These are phyloP conservation scores for Pandemis cinnamomeana DNA, from an alignment of 2,888 invertebrate genomes.

Conservation along the genomic window DNA sequence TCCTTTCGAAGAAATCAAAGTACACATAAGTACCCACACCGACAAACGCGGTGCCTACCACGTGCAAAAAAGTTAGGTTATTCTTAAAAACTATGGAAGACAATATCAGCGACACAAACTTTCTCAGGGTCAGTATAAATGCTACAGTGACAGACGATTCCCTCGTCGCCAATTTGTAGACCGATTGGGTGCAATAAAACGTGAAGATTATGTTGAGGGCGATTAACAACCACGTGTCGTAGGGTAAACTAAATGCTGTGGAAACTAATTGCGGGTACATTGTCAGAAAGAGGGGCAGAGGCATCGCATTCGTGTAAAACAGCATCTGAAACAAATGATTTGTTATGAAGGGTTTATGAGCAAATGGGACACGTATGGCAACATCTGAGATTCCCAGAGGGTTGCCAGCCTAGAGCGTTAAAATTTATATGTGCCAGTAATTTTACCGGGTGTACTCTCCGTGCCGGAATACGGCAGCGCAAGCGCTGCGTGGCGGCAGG, in stretches of 20 bases:
- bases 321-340: conserved; percentile 69
- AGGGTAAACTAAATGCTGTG: conserved; percentile 53
- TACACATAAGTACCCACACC: conserved; percentile 73
- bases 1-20: conserved; percentile 69
- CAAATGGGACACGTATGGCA: too few species aligned
- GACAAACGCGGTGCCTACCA: conserved; percentile 68
- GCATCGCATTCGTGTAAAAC: conserved; percentile 73
- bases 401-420: too few species aligned
- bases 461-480: too few species aligned
- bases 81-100: conserved; percentile 77
- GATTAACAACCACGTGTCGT: conserved; percentile 65
- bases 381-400: too few species aligned
- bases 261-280: conserved; percentile 63
- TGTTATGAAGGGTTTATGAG: background rate
- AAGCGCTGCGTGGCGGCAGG: too few species aligned
- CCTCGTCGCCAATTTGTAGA: conserved; percentile 71
- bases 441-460: too few species aligned
- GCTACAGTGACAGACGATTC: conserved; percentile 75
- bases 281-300: conserved; percentile 69
- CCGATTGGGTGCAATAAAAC: conserved; percentile 73
- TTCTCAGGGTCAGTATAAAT: conserved; percentile 74
- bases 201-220: conserved; percentile 67
- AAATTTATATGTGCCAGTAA: too few species aligned
- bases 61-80: conserved; percentile 69
- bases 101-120: conserved; percentile 71